Evolutionary conservation across 53 echinoderm and acorn worm species (phyloP).

Genomic region (Antedon mediterranea): DNA sequence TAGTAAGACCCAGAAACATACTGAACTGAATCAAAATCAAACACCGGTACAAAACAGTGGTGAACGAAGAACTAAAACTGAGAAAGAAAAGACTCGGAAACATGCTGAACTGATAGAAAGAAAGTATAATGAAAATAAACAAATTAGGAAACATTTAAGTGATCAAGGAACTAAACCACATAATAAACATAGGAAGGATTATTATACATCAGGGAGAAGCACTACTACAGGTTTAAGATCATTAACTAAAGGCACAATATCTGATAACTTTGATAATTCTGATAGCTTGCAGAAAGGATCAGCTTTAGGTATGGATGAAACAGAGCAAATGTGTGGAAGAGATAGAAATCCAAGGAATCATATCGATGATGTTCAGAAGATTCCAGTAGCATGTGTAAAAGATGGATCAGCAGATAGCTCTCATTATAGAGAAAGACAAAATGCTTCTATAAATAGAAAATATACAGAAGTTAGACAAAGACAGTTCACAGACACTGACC

Average conservation of each 20-base stretch:
- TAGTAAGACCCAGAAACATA: neutral
- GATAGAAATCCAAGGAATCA: neutral
- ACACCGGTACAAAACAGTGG: neutral
- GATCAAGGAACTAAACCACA: neutral
- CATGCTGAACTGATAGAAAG: neutral
- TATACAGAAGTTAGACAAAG: neutral
- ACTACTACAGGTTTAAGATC: neutral
- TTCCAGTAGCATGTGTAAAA: neutral
- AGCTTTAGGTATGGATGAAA: neutral
- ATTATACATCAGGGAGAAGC: neutral
- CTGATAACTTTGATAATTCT: neutral
- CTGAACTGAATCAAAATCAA: neutral
- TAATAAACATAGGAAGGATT: neutral
- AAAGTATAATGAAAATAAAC: neutral
- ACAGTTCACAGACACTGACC: neutral
- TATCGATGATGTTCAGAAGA: neutral
- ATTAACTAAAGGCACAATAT: neutral
- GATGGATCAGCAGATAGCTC: neutral
- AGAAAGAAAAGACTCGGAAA: neutral
- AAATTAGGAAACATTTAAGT: neutral
- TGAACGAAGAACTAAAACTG: neutral
- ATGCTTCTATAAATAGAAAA: neutral
- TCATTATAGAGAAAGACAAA: neutral
- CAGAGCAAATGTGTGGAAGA: neutral
- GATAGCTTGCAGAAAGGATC: neutral